Evolutionary conservation across 2,113 vertebrate genomes (phyloP).

Genomic region (Brachionichthys hirsutus): DNA sequence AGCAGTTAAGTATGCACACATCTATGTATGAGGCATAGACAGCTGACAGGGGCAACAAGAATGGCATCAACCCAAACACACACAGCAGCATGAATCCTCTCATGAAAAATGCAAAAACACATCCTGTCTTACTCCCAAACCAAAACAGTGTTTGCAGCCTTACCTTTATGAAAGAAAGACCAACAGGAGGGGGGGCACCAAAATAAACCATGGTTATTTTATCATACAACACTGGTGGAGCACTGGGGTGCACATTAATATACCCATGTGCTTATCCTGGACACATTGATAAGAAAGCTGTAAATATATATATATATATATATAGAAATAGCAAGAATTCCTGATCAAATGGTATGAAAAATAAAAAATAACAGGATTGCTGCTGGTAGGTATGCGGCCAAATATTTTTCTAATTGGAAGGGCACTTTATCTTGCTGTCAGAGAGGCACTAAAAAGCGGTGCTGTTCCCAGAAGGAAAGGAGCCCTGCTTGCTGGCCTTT

Average conservation of each 20-base stretch:
- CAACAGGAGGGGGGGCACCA: slow-evolving; percentile 45
- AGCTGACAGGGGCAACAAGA: slow-evolving; percentile 62
- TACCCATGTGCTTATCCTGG: slow-evolving; percentile 39
- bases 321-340: slow-evolving; percentile 67
- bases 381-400: slow-evolving; percentile 77
- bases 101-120: slow-evolving; percentile 63
- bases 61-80: slow-evolving; percentile 70
- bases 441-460: slow-evolving; percentile 76
- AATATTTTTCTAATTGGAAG: slow-evolving; percentile 86
- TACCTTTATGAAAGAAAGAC: slow-evolving; percentile 33
- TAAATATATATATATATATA: slow-evolving; percentile 26
- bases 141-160: slow-evolving; percentile 41
- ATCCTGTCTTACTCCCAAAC: slow-evolving; percentile 38
- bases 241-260: slow-evolving; percentile 50
- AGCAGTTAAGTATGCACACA: slow-evolving; percentile 64
- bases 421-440: slow-evolving; percentile 84
- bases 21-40: slow-evolving; percentile 58
- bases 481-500: slow-evolving; percentile 78
- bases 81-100: slow-evolving; percentile 52
- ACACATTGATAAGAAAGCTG: slow-evolving; percentile 49
- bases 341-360: slow-evolving; percentile 72
- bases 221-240: slow-evolving; percentile 52
- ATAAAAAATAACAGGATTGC: slow-evolving; percentile 60
- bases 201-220: slow-evolving; percentile 54
- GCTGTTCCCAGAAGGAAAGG: slow-evolving; percentile 78